Base-by-base conservation (phyloP, 2,797 vertebrate genomes). In the Zalophus californianus region DNA sequence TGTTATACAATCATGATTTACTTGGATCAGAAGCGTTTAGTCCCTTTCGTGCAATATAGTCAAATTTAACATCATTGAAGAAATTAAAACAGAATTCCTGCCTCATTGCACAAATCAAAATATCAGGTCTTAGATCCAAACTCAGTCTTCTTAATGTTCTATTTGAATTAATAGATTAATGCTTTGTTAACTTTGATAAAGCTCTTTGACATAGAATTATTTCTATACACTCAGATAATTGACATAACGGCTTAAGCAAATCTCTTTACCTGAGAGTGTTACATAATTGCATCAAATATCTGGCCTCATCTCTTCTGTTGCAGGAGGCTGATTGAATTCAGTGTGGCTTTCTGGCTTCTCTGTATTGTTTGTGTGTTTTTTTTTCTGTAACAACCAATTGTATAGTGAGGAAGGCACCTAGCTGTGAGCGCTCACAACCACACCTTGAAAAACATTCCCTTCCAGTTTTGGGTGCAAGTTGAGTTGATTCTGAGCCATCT, bases 81-180 rank as follows among this genome's bases (percentile, higher is more conserved):
- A 92, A 88, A 95, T 91, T 88, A 92, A 78, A 86, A 58, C 4
- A 73, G n/a, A 85, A 10, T 16, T 78, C 13, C 5, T 60, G 27
- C 66, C 18, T 94, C 78, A 82, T 3, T 73, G 10, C 27, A 92
- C 48, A 90, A 88, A 94, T 95, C 25, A 85, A 94, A 95, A 77
- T 66, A 88, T 72, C 12, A 0, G 10, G 41, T 80, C 44, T 84
- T 86, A 38, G 7, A 75, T 41, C 80, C 38, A 94, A 80, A 79
- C 35, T 86, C n/a, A n/a, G 52, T 86, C 23, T 82, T 97, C 27
- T 62, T 78, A 92, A 89, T 0, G 2, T 52, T 88, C 70, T 80
- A 16, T 54, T 54, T 86, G 32, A 97, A 92, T 94, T 72, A 89
- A 70, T 54, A 94, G 68, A 86, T 86, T 48, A 70, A 92, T 80